Evolutionary conservation across 2,888 invertebrate genomes (phyloP).

Genomic region (Conops quadrifasciatus): DNA sequence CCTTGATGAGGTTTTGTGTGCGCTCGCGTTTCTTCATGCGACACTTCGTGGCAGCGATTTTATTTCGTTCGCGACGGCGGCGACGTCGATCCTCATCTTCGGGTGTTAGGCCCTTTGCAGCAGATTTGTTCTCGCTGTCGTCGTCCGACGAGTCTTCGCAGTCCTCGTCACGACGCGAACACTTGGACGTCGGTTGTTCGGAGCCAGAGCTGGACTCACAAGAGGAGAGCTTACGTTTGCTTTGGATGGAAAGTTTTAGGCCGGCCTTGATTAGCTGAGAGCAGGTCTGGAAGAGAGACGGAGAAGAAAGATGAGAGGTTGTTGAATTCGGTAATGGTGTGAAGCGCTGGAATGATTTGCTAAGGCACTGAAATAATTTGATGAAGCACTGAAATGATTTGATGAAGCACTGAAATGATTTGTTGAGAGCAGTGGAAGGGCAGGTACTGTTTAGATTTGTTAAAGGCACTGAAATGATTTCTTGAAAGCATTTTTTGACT

Average conservation of each 20-base stretch:
- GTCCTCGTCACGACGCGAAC: slow-evolving; percentile 62
- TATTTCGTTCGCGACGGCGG: slow-evolving; percentile 88
- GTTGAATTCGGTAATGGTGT: not conserved
- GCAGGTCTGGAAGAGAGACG: slow-evolving; percentile 72
- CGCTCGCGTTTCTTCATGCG: slow-evolving; percentile 92
- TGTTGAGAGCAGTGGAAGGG: no score
- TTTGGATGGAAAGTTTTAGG: slow-evolving; percentile 88
- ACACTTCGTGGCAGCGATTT: slow-evolving; percentile 94
- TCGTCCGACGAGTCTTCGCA: slow-evolving; percentile 62
- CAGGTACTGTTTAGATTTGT: no score
- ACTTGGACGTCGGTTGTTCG: slow-evolving; percentile 66
- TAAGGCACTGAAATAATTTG: no score
- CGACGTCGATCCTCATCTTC: slow-evolving; percentile 90
- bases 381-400: not conserved
- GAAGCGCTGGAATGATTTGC: no score
- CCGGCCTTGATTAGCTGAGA: slow-evolving; percentile 91
- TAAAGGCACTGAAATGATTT: no score
- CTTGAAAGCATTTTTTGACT: no score
- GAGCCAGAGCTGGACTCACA: slow-evolving; percentile 68
- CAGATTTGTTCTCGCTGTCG: slow-evolving; percentile 68
- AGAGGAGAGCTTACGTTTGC: slow-evolving; percentile 82
- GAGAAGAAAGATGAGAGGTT: not conserved
- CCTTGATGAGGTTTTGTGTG: slow-evolving; percentile 84
- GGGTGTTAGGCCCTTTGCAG: slow-evolving; percentile 74
- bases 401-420: not conserved